Evolutionary conservation across 1,140 invertebrate species (phyloP), one percentile per base, ranked within the genome.

Genomic region (Cardiocondyla obscurior): DNA sequence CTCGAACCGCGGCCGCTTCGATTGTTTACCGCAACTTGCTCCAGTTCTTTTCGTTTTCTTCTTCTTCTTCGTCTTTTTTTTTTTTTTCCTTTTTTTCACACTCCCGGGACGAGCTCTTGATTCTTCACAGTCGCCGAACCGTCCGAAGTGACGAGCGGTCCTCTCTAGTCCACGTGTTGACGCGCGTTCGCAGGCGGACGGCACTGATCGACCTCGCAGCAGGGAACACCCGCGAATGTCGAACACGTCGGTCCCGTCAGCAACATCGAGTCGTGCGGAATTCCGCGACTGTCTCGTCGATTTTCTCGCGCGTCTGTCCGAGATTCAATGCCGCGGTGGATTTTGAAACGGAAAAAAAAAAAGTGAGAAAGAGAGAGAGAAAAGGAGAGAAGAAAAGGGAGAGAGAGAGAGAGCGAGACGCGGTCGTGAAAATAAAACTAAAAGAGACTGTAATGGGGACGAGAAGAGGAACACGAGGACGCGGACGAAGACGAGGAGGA

Each of bases 311-410:
- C 55, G 46, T n/a, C 60, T 53, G 55, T 84, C 57, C 33, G 67
- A 57, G 58, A 33, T 70, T 70, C 70, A 49, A 74, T 89, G 86
- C 88, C 86, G 86, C 83, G 85, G 89, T 88, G 85, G 87, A 90
- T 70, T 83, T 81, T 74, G 83, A 84, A 89, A 81, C 69, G 88
- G 86, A 82, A 89, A 83, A 73, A 81, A 69, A 46, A 55, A 44
- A 12, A 44, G 12, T 33, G 36, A 19, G 25, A 58, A 25, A 33
- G 16, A 19, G n/a, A 81, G 73, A 46, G 64, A 44, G n/a, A 44
- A 12, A 44, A 25, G 14, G 25, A 58, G 36, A 33, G 16, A 19
- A 3, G 76, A 58, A 64, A 55, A 55, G 57, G 19, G 39, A 28
- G 46, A 1, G 33, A 6, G 65, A 65, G 51, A 79, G 55, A 72